These are phyloP conservation scores for Hyles lineata DNA, from an alignment of 2,888 invertebrate species.

Conservation along the genomic window DNA sequence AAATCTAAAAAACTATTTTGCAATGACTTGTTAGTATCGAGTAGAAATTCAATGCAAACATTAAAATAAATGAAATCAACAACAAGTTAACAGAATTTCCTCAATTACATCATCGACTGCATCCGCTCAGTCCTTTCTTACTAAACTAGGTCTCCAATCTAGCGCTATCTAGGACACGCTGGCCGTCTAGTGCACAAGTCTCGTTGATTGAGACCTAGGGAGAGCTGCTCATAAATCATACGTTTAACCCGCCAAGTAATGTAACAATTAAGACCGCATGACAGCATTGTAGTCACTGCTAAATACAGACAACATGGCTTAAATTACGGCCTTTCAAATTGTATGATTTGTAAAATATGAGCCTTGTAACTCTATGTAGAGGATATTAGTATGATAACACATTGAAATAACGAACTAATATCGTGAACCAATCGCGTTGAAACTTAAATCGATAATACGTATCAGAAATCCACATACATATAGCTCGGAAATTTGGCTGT, in stretches of 20 bases:
- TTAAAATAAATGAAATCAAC: background rate
- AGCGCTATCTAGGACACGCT: slow-evolving; percentile 7
- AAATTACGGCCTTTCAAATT: background rate
- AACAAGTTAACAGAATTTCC: background rate
- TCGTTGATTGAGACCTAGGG: slow-evolving; percentile 7
- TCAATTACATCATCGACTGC: background rate
- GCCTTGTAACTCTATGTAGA: too few species aligned
- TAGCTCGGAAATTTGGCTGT: too few species aligned
- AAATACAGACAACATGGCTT: background rate
- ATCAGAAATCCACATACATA: too few species aligned
- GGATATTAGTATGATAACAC: too few species aligned
- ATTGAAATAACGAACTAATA: too few species aligned
- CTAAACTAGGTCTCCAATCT: slow-evolving; percentile 14
- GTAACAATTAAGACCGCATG: slow-evolving; percentile 37
- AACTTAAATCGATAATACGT: too few species aligned
- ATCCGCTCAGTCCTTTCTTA: background rate
- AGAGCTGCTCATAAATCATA: slow-evolving; percentile 1
- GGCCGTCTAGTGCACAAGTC: slow-evolving; percentile 1
- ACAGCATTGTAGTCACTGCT: slow-evolving; percentile 6
- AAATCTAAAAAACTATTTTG: too few species aligned
- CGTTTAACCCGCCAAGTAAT: slow-evolving; percentile 33
- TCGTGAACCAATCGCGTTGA: too few species aligned
- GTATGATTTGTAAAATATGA: too few species aligned
- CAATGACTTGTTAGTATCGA: too few species aligned
- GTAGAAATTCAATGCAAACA: background rate